Percentiles rank a stretch among this genome's conserved stretches.
Evolutionary conservation across 1,140 invertebrate genomes (phyloP).

Genomic region (Bilobella aurantiaca): DNA sequence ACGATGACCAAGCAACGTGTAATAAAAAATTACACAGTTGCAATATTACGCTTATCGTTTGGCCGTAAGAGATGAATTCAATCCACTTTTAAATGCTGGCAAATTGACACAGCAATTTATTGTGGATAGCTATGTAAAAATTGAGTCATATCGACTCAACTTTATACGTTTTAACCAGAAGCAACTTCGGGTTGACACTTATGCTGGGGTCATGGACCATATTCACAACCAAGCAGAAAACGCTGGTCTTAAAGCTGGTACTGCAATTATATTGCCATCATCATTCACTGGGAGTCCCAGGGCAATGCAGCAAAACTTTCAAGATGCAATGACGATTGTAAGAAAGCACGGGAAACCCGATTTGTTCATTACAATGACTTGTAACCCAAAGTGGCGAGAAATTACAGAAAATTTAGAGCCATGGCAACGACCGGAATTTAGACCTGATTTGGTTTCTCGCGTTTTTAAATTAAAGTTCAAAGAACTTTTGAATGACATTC

Average conservation of each 20-base stretch:
- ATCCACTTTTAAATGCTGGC: constrained; percentile 31
- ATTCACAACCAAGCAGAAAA: constrained; percentile 11
- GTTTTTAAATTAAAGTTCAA: constrained; percentile 46
- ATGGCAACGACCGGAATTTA: constrained; percentile 34
- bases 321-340: constrained; percentile 40
- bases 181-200: constrained; percentile 42
- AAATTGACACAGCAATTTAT: constrained; percentile 40
- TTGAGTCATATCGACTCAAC: constrained; percentile 41
- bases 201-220: constrained; percentile 42
- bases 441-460: constrained; percentile 40
- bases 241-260: constrained; percentile 6
- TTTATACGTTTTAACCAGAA: constrained; percentile 42
- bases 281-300: constrained; percentile 39
- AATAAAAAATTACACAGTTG: constrained; percentile 7
- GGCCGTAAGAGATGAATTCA: constrained; percentile 19
- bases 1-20: no score
- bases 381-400: constrained; percentile 42
- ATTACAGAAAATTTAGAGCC: constrained; percentile 36
- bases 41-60: constrained; percentile 17
- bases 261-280: constrained; percentile 34
- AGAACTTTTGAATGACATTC: constrained; percentile 41
- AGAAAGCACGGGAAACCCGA: constrained; percentile 41
- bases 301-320: constrained; percentile 40
- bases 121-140: constrained; percentile 45
- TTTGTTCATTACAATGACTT: constrained; percentile 45